Evolutionary conservation across 2,888 invertebrate genomes (phyloP), one percentile per base, ranked within the genome.

Genomic region (Caenorhabditis japonica): DNA sequence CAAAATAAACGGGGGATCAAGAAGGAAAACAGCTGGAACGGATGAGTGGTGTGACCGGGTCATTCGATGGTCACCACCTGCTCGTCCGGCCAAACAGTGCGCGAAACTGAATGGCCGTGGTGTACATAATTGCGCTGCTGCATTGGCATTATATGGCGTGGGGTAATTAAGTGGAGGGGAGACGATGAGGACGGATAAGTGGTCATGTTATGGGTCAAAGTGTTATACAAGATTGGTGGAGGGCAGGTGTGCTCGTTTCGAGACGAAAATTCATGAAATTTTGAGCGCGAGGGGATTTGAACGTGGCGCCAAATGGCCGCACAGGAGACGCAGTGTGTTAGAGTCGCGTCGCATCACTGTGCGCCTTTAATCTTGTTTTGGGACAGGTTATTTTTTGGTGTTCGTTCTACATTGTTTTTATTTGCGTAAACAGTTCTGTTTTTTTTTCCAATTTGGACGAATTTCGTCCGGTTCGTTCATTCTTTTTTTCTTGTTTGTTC

Each of bases 31-130:
- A 71, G 46, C 71, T 71, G 71, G 60, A 71, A 71, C 12, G 71
- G 62, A 64, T 71, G 52, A 71, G 62, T n/a, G n/a, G n/a, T 34
- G 46, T 71, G 71, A 71, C 71, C 59, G 62, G 71, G 71, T 71
- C 71, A 71, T 69, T 53, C 44, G 52, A 71, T 39, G 38, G 17
- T n/a, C 21, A 55, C 55, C 70, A 70, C 60, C 70, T 70, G 70
- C 70, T 56, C 55, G 13, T 1, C n/a, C n/a, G n/a, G n/a, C n/a
- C 8, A 19, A 17, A 62, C 62, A 56, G 64, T 64, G 64, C 64
- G 64, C 55, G 64, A 64, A 64, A 64, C 64, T 56, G 49, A 64
- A 64, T 64, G 64, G 33, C 44, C 34, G 15, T 52, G 25, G 61
- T 52, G 38, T 46, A 62, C 52, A 53, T 62, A 62, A 13, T 43